Conservation (phyloP, 2,797 vertebrate species). For the Poecilia picta region DNA sequence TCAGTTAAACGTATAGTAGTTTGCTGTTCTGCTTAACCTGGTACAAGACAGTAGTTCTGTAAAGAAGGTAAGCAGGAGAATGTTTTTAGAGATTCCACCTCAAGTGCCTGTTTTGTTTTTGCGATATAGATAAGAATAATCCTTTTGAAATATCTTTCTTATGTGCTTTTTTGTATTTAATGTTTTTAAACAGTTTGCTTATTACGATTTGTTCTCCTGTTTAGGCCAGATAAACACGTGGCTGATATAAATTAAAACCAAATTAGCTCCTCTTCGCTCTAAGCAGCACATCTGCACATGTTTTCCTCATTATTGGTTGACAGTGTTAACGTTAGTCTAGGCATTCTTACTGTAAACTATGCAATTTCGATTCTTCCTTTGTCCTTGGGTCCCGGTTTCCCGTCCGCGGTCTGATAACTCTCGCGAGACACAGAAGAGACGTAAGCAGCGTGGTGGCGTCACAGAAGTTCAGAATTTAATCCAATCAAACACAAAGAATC, state of each 20-base stretch:
- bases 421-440: too few relatives aligned
- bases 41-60: too few relatives aligned
- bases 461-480: too few relatives aligned
- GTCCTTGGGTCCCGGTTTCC: too few relatives aligned
- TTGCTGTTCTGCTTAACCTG: background rate
- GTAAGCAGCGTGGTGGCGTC: too few relatives aligned
- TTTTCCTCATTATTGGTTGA: too few relatives aligned
- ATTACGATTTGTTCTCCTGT: background rate
- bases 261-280: background rate
- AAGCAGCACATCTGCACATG: background rate
- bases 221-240: background rate
- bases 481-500: too few relatives aligned
- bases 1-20: background rate
- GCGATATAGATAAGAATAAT: background rate
- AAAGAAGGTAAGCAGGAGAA: background rate
- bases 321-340: too few relatives aligned
- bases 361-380: too few relatives aligned
- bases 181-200: background rate
- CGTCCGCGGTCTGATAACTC: too few relatives aligned
- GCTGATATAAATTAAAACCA: background rate
- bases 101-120: background rate
- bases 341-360: too few relatives aligned
- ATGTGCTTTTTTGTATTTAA: background rate
- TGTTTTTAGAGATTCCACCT: background rate
- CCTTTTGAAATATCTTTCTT: background rate